A percentile compares a stretch with the other conserved stretches of the same genome.
Conservation (phyloP, 2,888 invertebrate species). For the Ennomos erosarius region DNA sequence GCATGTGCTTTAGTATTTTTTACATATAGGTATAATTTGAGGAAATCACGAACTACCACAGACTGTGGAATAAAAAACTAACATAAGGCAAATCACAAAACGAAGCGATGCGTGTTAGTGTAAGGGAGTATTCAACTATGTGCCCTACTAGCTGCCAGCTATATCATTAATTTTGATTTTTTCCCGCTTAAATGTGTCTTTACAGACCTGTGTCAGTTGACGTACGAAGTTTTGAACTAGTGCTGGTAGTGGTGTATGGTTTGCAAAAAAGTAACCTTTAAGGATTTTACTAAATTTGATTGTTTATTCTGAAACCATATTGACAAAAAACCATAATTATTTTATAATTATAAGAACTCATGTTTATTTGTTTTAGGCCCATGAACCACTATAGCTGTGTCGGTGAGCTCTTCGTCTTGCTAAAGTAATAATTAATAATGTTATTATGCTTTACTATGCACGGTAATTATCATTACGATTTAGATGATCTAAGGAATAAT, state of each 20-base stretch:
- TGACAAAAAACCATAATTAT: too few species aligned
- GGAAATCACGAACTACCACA: slow-evolving; percentile 12
- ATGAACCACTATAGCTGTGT: too few species aligned
- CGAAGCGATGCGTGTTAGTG: slow-evolving; percentile 48
- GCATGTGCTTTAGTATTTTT: slow-evolving; percentile 8
- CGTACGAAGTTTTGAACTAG: slow-evolving; percentile 54
- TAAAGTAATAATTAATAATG: too few species aligned
- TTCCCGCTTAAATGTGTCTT: slow-evolving; percentile 82
- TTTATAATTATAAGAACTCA: too few species aligned
- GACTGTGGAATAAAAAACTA: slow-evolving; percentile 16
- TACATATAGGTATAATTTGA: background rate
- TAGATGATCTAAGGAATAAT: too few species aligned
- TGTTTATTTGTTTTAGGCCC: too few species aligned
- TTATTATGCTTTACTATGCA: too few species aligned
- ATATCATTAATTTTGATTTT: slow-evolving; percentile 85
- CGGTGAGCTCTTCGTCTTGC: too few species aligned
- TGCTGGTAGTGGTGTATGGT: slow-evolving; percentile 62
- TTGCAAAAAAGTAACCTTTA: slow-evolving; percentile 43
- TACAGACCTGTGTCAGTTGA: slow-evolving; percentile 81
- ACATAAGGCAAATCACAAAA: slow-evolving; percentile 50
- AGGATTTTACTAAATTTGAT: too few species aligned
- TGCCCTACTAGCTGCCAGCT: slow-evolving; percentile 79
- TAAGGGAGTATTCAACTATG: slow-evolving; percentile 68
- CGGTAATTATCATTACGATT: too few species aligned
- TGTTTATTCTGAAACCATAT: too few species aligned